Base-by-base conservation (phyloP, 2,888 invertebrate genomes). In the Heliothis peltigera region DNA sequence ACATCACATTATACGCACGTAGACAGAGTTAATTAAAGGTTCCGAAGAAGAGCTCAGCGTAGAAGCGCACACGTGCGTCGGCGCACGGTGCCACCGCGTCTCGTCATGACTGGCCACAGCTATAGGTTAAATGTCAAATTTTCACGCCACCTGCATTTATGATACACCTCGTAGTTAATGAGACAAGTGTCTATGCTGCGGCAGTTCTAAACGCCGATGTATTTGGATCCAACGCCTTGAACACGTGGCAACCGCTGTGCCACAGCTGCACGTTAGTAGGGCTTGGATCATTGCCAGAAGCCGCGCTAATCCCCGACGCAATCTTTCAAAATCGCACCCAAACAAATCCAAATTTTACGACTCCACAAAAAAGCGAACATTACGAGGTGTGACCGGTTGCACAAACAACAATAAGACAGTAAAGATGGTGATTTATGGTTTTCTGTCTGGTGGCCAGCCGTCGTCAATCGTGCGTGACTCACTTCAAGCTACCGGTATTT, bases 261-360 rank as follows among this genome's bases (percentile, higher is more conserved):
- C 42, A 28, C 46, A 39, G 54, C 44, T 35, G 17, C 51, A 46
- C 35, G 28, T 43, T 47, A 46, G 35, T 52, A 53, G 60, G 32
- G 54, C 58, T 79, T 90, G 90, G 89, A 76, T 35, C 44, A 62
- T 17, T 84, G 90, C 91, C 91, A 90, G 77, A 18, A 70, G 57
- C 65, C 64, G 48, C 67, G 64, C 73, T 77, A 80, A 84, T 79
- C 78, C 70, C 60, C 77, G 72, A 63, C 72, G 65, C 77, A 78
- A 70, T 79, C 80, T 82, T 81, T 85, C 77, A 84, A 74, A 75
- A 59, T 57, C 79, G 79, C 84, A 84, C 85, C 87, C 86, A 88
- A 89, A 89, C 89, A 87, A 87, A 86, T 80, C 79, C 65, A 77
- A 80, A 71, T 85, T 89, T 90, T 86, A 91, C 83, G 84, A 85